phyloP scores from a whole-genome alignment of 2,888 invertebrate species.

The Drosophila fulvimacula region DNA sequence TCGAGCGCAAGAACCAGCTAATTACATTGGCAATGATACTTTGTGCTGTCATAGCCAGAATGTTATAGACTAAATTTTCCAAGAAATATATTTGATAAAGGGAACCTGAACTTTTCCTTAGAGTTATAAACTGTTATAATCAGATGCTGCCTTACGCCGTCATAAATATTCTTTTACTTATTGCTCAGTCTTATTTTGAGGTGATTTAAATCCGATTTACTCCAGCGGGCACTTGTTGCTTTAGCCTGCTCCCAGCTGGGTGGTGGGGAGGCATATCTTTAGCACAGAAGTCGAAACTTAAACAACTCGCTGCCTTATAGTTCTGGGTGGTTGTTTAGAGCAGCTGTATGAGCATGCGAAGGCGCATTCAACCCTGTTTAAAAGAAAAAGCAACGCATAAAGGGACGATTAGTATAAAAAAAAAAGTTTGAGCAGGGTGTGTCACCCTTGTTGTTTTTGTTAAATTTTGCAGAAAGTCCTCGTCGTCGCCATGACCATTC shows the following conservation, averaged over 20 bases:
- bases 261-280: constrained; percentile 39
- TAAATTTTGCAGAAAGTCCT: constrained; percentile 81
- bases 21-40: constrained; percentile 36
- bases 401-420: constrained; percentile 74
- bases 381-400: constrained; percentile 67
- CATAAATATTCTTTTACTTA: neutral
- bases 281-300: constrained; percentile 39
- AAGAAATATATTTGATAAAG: too few species aligned
- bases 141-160: neutral
- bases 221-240: constrained; percentile 67
- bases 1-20: constrained; percentile 21
- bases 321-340: constrained; percentile 65
- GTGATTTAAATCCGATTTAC: neutral
- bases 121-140: neutral
- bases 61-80: too few species aligned
- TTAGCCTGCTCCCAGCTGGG: constrained; percentile 9
- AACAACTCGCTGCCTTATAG: constrained; percentile 25
- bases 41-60: neutral
- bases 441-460: constrained; percentile 79
- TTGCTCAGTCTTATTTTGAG: neutral
- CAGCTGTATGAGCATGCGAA: constrained; percentile 15
- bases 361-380: constrained; percentile 38
- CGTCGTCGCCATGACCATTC: constrained; percentile 39
- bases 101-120: too few species aligned
- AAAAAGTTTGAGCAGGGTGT: constrained; percentile 50